Percentiles rank a stretch among this genome's conserved stretches.
Conservation (phyloP, 2,113 vertebrate species). For the Fukomys damarensis region DNA sequence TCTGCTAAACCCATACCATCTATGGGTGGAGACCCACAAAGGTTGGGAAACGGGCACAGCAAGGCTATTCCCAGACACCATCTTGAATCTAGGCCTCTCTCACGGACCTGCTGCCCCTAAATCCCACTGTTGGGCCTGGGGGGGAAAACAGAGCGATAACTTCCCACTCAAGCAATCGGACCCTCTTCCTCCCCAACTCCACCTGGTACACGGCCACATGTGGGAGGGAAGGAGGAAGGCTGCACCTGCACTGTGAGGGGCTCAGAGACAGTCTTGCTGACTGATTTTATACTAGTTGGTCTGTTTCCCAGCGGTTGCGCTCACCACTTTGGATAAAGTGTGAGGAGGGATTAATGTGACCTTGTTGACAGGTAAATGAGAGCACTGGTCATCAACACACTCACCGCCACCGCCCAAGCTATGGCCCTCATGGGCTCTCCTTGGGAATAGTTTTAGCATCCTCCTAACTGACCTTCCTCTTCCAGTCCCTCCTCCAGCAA, state of each 20-base stretch:
- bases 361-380: neutral
- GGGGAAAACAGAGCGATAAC: neutral
- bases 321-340: neutral
- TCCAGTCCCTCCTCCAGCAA: neutral
- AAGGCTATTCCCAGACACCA: neutral
- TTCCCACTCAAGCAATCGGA: neutral
- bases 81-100: neutral
- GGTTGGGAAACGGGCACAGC: neutral
- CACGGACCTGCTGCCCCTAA: neutral
- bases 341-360: neutral
- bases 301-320: neutral
- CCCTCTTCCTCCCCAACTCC: neutral
- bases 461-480: neutral
- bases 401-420: too few relatives aligned
- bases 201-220: accelerated
- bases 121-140: too few relatives aligned
- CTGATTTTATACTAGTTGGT: neutral
- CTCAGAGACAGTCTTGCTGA: neutral
- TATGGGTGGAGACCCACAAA: neutral
- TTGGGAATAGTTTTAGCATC: neutral
- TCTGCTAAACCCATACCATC: neutral
- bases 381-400: neutral
- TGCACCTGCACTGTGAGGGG: neutral
- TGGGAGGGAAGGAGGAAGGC: neutral
- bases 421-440: accelerated